Evolutionary conservation across 2,888 invertebrate species (phyloP), one percentile per base, ranked within the genome.

Genomic region (Cataglyphis cursor): DNA sequence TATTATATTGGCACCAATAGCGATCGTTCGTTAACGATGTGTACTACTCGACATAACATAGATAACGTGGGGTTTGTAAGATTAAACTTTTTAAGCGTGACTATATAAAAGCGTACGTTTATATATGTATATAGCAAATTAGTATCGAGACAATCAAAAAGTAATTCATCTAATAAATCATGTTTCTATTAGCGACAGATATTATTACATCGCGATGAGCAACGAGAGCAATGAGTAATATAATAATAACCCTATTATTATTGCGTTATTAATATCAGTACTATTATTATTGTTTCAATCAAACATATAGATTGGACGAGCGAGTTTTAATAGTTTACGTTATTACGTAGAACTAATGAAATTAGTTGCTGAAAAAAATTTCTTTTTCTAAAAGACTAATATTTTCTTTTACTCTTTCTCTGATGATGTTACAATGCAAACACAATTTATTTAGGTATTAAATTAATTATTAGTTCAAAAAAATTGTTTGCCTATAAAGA

Each of bases 1-100:
- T 84, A 84, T 88, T 90, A 88, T 88, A 89, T 89, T 76, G 68
- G 84, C 65, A 72, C 57, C 85, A 88, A 85, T 85, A 89, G 62
- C 82, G 83, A 78, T 81, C 85, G 88, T 76, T 83, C 83, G 81
- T 87, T 85, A 89, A 87, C 89, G 78, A 76, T 85, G 87, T 90
- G 87, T 87, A 89, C 85, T 84, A 76, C 83, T 59, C 72, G 51
- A 18, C 61, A 74, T 59, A 81, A 84, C 73, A 2, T 28, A 81
- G 76, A 80, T 80, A 85, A 81, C 75, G 41, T 74, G 28, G 66
- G 72, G 84, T 89, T 81, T 73, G 28, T 83, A 81, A 78, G 78
- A 75, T 80, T 65, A 41, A 82, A 75, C 75, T 64, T 75, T 83
- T 75, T 24, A 12, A 62, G 59, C n/a, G n/a, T 12, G 61, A 62